phyloP scores from a whole-genome alignment of 2,888 invertebrate genomes.

The Tuberolachnus salignus region DNA sequence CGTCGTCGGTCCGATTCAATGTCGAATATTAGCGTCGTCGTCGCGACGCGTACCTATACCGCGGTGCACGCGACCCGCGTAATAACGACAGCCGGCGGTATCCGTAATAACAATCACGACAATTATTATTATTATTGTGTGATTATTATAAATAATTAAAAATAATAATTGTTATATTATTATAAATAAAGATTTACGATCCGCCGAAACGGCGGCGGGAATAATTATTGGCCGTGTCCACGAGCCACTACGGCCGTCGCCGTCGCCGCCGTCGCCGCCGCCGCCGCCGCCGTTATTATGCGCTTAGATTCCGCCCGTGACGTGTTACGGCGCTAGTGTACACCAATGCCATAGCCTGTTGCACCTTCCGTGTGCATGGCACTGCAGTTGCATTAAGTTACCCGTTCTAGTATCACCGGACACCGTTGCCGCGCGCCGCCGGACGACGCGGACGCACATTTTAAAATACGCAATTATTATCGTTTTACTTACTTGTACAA shows the following conservation, averaged over 20 bases:
- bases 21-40: too few species aligned
- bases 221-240: too few species aligned
- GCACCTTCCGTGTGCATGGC: slow-evolving; percentile 44
- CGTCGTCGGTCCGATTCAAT: too few species aligned
- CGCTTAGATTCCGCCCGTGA: slow-evolving; percentile 38
- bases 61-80: neutral
- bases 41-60: too few species aligned
- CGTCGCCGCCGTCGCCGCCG: neutral
- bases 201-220: too few species aligned
- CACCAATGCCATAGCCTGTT: slow-evolving; percentile 45
- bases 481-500: neutral
- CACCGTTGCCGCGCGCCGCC: slow-evolving; percentile 18
- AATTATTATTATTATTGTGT: too few species aligned
- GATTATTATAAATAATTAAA: too few species aligned
- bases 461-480: neutral
- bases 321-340: slow-evolving; percentile 53
- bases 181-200: too few species aligned
- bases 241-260: neutral
- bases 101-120: too few species aligned
- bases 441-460: neutral
- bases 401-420: slow-evolving; percentile 49
- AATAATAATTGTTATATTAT: too few species aligned
- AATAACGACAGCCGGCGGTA: too few species aligned
- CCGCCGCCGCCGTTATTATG: slow-evolving; percentile 1
- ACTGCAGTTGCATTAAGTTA: slow-evolving; percentile 51